Evolutionary conservation across 2,888 invertebrate genomes (phyloP), one percentile per base, ranked within the genome.

Genomic region (Macaria notata): DNA sequence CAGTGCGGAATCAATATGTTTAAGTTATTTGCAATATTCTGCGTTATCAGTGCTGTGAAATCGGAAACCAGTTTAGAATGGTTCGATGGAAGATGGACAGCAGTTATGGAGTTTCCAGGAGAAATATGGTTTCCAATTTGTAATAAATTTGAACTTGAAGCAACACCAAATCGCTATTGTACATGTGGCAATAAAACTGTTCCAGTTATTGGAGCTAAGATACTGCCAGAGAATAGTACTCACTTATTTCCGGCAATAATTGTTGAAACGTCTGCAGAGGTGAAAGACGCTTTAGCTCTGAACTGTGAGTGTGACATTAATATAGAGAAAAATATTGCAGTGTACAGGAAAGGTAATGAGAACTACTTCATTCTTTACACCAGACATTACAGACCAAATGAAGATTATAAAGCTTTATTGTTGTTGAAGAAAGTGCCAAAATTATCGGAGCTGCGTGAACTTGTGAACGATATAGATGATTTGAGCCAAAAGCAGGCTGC

Each of bases 351-450:
- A 8, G 42, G 41, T 0, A 42, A 49, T 19, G 49, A 49, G 7
- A 49, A 49, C 8, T 19, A 9, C 2, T 49, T 42, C 9, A n/a
- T 49, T 4, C 3, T 49, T 3, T 48, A 48, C 30, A 6, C 3
- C 30, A 39, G 30, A n/a, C 48, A 3, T 4, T 0, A 5, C 5
- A 9, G 5, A 3, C 29, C 36, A 30, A 36, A 9, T 0, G 8
- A 31, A 49, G 31, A 31, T 9, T 42, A 42, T 29, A 31, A 49
- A n/a, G 49, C 49, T 31, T 3, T 31, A 2, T 31, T 49, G 9
- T n/a, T 42, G 3, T 4, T 49, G 42, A 49, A 49, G 31, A 42
- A 42, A 31, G 9, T 49, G 7, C 49, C 49, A 31, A 49, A 49
- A 49, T 30, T 49, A 9, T 49, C 49, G 9, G 30, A 49, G 8